Conservation (phyloP, 1,140 invertebrate genomes). For the Probaryconus sp. region DNA sequence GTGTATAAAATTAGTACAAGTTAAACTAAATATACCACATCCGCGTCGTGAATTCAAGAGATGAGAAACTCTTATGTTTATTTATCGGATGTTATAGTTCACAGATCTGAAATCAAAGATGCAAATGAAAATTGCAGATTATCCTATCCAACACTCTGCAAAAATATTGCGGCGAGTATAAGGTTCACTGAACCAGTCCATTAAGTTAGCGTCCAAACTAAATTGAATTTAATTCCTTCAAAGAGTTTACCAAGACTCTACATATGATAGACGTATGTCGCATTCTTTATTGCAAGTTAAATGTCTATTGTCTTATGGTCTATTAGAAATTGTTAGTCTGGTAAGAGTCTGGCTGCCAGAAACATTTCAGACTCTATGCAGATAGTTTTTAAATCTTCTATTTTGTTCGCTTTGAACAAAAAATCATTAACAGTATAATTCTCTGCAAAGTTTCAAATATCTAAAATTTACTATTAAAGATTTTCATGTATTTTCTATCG, state of each 20-base stretch:
- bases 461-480: too few relatives aligned
- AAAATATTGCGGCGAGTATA: constrained; percentile 8
- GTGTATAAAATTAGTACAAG: too few relatives aligned
- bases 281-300: constrained; percentile 7
- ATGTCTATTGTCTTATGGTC: too few relatives aligned
- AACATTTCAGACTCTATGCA: too few relatives aligned
- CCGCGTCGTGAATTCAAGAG: constrained; percentile 9
- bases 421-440: too few relatives aligned
- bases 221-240: constrained; percentile 48
- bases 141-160: constrained; percentile 1
- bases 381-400: too few relatives aligned
- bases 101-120: constrained; percentile 11
- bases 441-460: too few relatives aligned
- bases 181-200: constrained; percentile 27
- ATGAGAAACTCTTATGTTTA: neutral
- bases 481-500: too few relatives aligned
- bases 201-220: constrained; percentile 37
- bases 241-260: constrained; percentile 32
- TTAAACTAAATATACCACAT: too few relatives aligned
- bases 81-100: constrained; percentile 11
- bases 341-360: too few relatives aligned
- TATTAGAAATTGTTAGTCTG: too few relatives aligned
- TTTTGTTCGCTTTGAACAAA: too few relatives aligned
- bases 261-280: constrained; percentile 15
- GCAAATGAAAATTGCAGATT: constrained; percentile 22